Conservation (phyloP, 2,113 vertebrate genomes). For the Pangasianodon hypophthalmus region DNA sequence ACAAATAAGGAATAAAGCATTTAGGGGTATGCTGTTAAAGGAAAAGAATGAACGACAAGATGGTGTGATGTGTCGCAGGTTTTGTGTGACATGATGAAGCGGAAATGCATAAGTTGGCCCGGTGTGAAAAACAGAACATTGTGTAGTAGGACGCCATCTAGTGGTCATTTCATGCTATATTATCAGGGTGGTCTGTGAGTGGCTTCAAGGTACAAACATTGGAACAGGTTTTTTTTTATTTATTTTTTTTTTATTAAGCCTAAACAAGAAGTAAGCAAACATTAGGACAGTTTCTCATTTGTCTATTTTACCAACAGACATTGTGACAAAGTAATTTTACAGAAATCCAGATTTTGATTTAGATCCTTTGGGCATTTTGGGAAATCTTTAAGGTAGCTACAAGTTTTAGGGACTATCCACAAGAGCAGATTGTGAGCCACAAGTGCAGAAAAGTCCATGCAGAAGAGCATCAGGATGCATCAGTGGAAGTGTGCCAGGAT, state of each 20-base stretch:
- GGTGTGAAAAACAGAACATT: not conserved
- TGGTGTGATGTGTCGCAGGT: not conserved
- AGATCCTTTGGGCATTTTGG: not conserved
- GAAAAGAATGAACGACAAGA: not conserved
- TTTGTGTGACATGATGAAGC: not conserved
- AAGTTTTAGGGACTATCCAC: not conserved
- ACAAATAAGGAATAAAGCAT: not conserved
- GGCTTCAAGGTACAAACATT: not conserved
- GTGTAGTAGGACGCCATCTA: constrained; percentile 8
- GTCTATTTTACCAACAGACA: not conserved
- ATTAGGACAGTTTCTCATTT: not conserved
- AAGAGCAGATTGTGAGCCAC: not conserved
- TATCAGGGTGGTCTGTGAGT: not conserved
- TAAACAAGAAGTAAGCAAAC: not conserved
- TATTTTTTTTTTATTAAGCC: no score
- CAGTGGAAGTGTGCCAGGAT: not conserved
- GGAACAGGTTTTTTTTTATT: no score
- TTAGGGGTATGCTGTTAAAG: not conserved
- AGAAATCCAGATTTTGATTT: not conserved
- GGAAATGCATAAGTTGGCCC: not conserved
- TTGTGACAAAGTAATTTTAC: not conserved
- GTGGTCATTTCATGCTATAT: not conserved
- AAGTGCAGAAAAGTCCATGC: not conserved
- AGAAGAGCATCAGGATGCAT: not conserved
- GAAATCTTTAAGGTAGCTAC: not conserved